phyloP scores from a whole-genome alignment of 2,888 invertebrate genomes.

The Colostygia pectinataria region DNA sequence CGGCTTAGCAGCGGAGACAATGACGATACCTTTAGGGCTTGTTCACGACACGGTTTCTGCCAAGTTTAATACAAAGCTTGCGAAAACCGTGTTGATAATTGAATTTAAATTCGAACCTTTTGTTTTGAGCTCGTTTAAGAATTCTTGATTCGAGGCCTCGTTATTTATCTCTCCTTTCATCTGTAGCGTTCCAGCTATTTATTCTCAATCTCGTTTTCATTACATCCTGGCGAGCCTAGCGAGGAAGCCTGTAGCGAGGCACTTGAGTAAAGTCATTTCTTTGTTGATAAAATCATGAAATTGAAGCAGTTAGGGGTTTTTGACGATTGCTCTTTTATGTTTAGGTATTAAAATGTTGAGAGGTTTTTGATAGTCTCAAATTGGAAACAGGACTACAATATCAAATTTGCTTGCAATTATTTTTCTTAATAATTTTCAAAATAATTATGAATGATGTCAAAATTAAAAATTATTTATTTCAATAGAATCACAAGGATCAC shows the following conservation, averaged over 20 bases:
- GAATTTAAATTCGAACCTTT: neutral
- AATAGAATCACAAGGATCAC: too few species aligned
- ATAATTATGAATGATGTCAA: too few species aligned
- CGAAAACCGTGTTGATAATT: neutral
- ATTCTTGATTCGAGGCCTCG: slow-evolving; percentile 5
- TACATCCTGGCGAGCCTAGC: neutral
- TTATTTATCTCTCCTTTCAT: slow-evolving; percentile 9
- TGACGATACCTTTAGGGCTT: too few species aligned
- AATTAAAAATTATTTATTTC: too few species aligned
- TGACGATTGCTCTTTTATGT: slow-evolving; percentile 9
- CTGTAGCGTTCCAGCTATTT: neutral
- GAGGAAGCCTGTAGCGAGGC: neutral
- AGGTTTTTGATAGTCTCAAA: neutral
- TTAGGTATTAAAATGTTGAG: slow-evolving; percentile 4
- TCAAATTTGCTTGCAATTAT: too few species aligned
- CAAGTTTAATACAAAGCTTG: too few species aligned
- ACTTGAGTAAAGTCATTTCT: slow-evolving; percentile 10
- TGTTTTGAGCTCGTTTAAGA: neutral
- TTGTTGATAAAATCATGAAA: slow-evolving; percentile 4
- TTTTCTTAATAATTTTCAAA: too few species aligned
- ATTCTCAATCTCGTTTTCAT: neutral
- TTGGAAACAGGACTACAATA: neutral
- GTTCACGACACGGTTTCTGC: too few species aligned
- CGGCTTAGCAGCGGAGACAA: too few species aligned
- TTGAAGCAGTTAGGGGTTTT: slow-evolving; percentile 1